Base-by-base conservation (phyloP, 2,113 vertebrate species). In the Taurulus bubalis region DNA sequence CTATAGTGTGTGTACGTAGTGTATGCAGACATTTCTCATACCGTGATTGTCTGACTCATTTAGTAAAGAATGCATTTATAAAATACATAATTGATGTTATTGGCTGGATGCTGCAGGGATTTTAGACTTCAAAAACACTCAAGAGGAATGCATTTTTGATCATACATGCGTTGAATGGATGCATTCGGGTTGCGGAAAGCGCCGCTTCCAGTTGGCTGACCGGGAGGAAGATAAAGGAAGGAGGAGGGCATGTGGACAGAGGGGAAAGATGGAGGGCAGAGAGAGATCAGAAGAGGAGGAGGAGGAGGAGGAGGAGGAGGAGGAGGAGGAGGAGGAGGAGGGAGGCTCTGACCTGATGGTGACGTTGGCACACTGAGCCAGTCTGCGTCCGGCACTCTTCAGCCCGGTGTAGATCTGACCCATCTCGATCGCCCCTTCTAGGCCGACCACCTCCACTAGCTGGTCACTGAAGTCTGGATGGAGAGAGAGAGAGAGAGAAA, bases 341-440 rank as follows among this genome's bases (percentile, higher is more conserved):
- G 0, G 45, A 80, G 1, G 1, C 5, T 63, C 87, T 62, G 94
- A 99, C 98, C 98, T 97, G 96, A 99, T 96, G 76, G 94, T 96
- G 88, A 99, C 96, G 0, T 90, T 97, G 0, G 96, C 89, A 40
- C 98, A 99, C 93, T 99, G 98, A 30, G 97, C 97, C 85, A 99
- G 93, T 12, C 98, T 95, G 85, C 94, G 97, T 18, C 98, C 98
- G 0, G 98, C 98, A 0, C 97, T 99, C 94, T 99, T 99, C 90
- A 99, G 95, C 62, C 98, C 98, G 0, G 97, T 99, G 94, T 99
- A 99, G 95, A 99, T 99, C 95, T 98, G 97, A 3, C 98, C 98
- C 97, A 99, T 99, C 85, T 99, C 98, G 90, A 99, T 99, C 0
- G 97, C 97, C 1, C 97, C 97, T 69, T 99, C 98, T 30, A 99